Evolutionary conservation across 2,113 vertebrate genomes (phyloP), one percentile per base, ranked within the genome.

Genomic region (Leiothrix lutea): DNA sequence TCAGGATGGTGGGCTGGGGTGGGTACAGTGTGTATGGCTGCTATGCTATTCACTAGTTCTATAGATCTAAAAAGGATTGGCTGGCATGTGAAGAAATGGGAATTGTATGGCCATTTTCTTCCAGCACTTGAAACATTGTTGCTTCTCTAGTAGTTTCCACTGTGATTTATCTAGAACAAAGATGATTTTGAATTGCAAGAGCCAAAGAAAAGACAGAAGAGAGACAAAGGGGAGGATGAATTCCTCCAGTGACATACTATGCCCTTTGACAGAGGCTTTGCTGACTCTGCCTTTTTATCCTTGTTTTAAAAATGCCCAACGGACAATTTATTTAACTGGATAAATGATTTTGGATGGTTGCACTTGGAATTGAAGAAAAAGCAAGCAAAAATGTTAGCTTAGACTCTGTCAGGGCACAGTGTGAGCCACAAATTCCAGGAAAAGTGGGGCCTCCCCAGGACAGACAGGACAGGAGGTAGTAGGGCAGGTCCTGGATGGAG

Each of bases 401-500:
- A 22, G 21, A 24, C 38, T 14, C 29, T 67, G 53, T 57, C 81
- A 90, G 40, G 9, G n/a, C 14, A 67, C 14, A 71, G 15, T 1
- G 4, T 31, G 36, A 54, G 5, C 9, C 23, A 47, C 28, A 56
- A 56, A 6, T 11, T 7, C 14, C 66, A 82, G 36, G 28, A 60
- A 26, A 45, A 70, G 23, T 35, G 14, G 1, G 6, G 3, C 1
- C 2, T 60, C 4, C 26, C 8, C 1, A 2, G 4, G 11, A 10
- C 16, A 58, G 31, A 28, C 9, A 38, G 12, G 22, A 9, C 33
- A 69, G 24, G 21, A 45, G 4, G 8, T 54, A 24, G 5, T 22
- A 12, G 9, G 17, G 26, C 17, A 60, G n/a, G 23, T 31, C 19
- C 14, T 57, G 17, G 9, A 12, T 42, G 16, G 10, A 73, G 11